These are phyloP conservation scores for Drosophila bunnanda DNA, from an alignment of 2,888 invertebrate genomes.

Conservation along the genomic window DNA sequence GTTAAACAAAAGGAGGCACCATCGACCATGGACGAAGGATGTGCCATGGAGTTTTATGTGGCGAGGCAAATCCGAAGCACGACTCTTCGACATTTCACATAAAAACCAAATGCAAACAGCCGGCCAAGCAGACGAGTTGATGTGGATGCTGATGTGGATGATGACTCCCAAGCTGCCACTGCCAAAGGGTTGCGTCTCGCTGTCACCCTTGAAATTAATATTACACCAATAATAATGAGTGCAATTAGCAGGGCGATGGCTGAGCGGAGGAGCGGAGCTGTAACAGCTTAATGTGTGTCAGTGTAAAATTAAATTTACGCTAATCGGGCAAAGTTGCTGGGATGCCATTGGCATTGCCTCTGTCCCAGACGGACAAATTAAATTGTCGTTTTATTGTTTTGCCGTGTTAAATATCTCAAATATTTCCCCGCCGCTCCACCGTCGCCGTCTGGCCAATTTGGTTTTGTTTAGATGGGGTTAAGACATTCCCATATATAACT, in stretches of 20 bases:
- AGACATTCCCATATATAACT: slow-evolving; percentile 76
- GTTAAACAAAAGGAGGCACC: slow-evolving; percentile 48
- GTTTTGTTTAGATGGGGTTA: slow-evolving; percentile 78
- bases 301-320: slow-evolving; percentile 74
- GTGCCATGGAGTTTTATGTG: slow-evolving; percentile 46
- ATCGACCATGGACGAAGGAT: slow-evolving; percentile 9
- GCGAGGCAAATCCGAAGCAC: slow-evolving; percentile 58
- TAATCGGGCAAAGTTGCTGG: slow-evolving; percentile 56
- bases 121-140: slow-evolving; percentile 31
- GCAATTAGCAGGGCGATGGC: slow-evolving; percentile 59
- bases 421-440: slow-evolving; percentile 54
- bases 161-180: slow-evolving; percentile 29
- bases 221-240: slow-evolving; percentile 76
- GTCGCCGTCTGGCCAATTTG: slow-evolving; percentile 63
- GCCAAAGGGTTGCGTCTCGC: slow-evolving; percentile 7
- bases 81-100: slow-evolving; percentile 50
- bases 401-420: slow-evolving; percentile 64
- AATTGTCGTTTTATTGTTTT: slow-evolving; percentile 77
- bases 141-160: slow-evolving; percentile 16
- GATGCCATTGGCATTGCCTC: slow-evolving; percentile 13
- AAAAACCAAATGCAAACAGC: slow-evolving; percentile 73
- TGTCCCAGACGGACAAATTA: slow-evolving; percentile 65
- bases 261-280: slow-evolving; percentile 9
- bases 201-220: slow-evolving; percentile 47
- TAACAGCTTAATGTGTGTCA: slow-evolving; percentile 77